Evolutionary conservation across 2,797 vertebrate species (phyloP).

Genomic region (Fratercula arctica): DNA sequence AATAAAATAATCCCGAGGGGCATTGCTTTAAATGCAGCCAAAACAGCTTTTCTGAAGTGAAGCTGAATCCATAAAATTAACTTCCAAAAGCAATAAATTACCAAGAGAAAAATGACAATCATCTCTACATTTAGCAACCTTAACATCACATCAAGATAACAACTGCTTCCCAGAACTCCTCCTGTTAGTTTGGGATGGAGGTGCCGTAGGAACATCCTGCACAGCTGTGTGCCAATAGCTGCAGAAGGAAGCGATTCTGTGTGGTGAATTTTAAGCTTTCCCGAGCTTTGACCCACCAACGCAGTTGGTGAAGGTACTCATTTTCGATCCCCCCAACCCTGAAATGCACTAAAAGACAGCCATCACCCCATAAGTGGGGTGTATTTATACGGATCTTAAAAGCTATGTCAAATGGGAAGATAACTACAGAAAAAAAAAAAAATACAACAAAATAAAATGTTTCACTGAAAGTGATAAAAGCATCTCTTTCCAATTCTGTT

Average conservation of each 20-base stretch:
- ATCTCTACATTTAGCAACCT: neutral
- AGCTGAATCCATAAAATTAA: neutral
- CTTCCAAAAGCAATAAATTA: neutral
- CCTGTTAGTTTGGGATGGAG: neutral
- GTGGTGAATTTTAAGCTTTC: neutral
- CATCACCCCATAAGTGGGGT: neutral
- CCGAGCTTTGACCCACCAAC: neutral
- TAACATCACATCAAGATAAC: neutral
- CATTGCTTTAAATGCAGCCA: neutral
- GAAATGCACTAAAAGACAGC: neutral
- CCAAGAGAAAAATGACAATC: neutral
- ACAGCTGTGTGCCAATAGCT: neutral
- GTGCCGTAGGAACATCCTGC: neutral
- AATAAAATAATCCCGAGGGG: neutral
- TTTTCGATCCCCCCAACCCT: neutral
- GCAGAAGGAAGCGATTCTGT: neutral
- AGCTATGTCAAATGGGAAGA: neutral
- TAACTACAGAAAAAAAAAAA: neutral
- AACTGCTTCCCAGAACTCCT: neutral
- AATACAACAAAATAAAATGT: neutral
- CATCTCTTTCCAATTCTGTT: neutral
- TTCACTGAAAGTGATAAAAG: neutral
- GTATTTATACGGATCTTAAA: neutral
- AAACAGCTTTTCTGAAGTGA: neutral
- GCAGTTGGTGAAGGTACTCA: neutral